Percentiles rank a stretch among this genome's conserved stretches.
These are phyloP conservation scores for Acleris laterana DNA, from an alignment of 2,888 invertebrate species.

Conservation along the genomic window DNA sequence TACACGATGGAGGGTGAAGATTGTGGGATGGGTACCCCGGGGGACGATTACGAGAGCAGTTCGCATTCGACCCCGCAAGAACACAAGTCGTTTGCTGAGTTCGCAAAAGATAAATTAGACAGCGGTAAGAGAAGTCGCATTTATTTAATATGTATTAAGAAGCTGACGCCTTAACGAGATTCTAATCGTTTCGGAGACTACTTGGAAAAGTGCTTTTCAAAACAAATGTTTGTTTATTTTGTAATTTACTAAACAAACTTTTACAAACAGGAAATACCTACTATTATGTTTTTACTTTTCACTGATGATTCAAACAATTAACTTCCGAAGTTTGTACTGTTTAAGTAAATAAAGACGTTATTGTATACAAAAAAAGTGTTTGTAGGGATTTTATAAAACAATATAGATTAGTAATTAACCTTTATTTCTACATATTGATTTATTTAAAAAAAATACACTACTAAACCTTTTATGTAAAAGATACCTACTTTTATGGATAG, in stretches of 20 bases:
- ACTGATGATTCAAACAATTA: too few species aligned
- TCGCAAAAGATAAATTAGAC: constrained; percentile 79
- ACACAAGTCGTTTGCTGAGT: constrained; percentile 77
- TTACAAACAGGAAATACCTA: too few species aligned
- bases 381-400: too few species aligned
- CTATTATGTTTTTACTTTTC: too few species aligned
- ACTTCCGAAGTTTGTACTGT: too few species aligned
- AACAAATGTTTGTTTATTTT: background rate
- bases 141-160: constrained; percentile 7
- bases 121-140: constrained; percentile 62
- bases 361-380: too few species aligned
- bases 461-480: too few species aligned
- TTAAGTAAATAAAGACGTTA: too few species aligned
- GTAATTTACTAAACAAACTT: background rate
- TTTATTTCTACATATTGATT: too few species aligned
- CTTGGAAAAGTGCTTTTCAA: background rate
- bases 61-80: constrained; percentile 78
- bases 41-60: constrained; percentile 74
- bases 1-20: constrained; percentile 71
- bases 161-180: background rate
- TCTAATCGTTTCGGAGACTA: background rate
- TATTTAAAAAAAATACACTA: too few species aligned
- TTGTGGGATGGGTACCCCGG: constrained; percentile 58
- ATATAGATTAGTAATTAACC: too few species aligned
- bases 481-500: too few species aligned